These are phyloP conservation scores for Boloria selene DNA, from an alignment of 2,888 invertebrate species.

Conservation along the genomic window DNA sequence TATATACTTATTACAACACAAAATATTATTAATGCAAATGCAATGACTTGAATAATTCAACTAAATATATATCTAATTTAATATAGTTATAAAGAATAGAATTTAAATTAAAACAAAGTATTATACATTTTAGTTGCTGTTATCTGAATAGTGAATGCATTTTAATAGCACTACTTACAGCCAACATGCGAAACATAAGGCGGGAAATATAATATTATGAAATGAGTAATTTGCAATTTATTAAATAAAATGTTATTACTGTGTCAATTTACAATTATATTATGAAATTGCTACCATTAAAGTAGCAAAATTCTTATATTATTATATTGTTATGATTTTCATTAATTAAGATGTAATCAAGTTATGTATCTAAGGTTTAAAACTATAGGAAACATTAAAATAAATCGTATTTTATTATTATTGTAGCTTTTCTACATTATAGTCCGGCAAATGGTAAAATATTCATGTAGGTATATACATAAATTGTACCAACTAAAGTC, in stretches of 20 bases:
- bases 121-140: not conserved
- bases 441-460: constrained; percentile 12
- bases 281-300: no score
- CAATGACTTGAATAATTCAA: not conserved
- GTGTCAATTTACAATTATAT: no score
- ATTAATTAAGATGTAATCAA: no score
- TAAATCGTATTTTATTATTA: no score
- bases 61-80: no score
- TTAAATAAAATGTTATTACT: not conserved
- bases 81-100: no score
- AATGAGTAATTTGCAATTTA: not conserved
- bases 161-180: not conserved
- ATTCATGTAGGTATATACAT: constrained; percentile 17
- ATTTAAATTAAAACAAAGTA: not conserved
- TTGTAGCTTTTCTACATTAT: not conserved
- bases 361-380: no score
- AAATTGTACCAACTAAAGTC: constrained; percentile 36
- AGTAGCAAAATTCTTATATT: no score
- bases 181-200: not conserved
- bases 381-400: no score
- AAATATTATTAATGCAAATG: not conserved
- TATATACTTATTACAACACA: not conserved
- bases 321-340: no score
- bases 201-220: constrained; percentile 1
- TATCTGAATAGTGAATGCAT: not conserved